Evolutionary conservation across 2,888 invertebrate species (phyloP), one percentile per base, ranked within the genome.

Genomic region (Allophyes oxyacanthae): DNA sequence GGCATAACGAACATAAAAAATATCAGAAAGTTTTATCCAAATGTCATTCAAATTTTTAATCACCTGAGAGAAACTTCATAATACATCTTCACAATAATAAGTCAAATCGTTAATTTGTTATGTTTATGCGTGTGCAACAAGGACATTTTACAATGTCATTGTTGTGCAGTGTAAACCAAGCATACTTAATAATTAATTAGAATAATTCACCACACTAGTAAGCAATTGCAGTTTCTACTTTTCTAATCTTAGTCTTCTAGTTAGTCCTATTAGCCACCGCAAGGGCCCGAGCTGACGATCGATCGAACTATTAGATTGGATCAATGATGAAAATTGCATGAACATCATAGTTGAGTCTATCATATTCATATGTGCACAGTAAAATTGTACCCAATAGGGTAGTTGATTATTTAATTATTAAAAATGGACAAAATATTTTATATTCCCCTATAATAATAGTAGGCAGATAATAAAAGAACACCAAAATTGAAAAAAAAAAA

Each of bases 191-290:
- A 51, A 41, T 60, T 53, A 32, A 43, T 65, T 60, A 53, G 25
- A 62, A 58, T 58, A 41, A 37, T 52, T 43, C 28, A 50, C 37
- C 45, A 60, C 52, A 52, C 30, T 42, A 44, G 48, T 36, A 40
- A 51, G 25, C 32, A 32, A 6, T 13, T 38, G n/a, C 33, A 46
- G 42, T 44, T 53, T 44, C 48, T 51, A 54, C 36, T 57, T 55
- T 63, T 51, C 41, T 36, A 50, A 58, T 58, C 34, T 25, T 57
- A 65, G 44, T 52, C 46, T 61, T 51, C n/a, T 38, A 53, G 42
- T 44, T 34, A 51, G 54, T 40, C 8, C 57, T 66, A 50, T 54
- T 69, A 56, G 64, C 3, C 32, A 64, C 52, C 13, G 8, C 68
- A 45, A 52, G 43, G 49, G 44, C 30, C 3, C 14, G 10, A 44